Base-by-base conservation (phyloP, 2,888 invertebrate genomes). In the Calameuta filiformis region DNA sequence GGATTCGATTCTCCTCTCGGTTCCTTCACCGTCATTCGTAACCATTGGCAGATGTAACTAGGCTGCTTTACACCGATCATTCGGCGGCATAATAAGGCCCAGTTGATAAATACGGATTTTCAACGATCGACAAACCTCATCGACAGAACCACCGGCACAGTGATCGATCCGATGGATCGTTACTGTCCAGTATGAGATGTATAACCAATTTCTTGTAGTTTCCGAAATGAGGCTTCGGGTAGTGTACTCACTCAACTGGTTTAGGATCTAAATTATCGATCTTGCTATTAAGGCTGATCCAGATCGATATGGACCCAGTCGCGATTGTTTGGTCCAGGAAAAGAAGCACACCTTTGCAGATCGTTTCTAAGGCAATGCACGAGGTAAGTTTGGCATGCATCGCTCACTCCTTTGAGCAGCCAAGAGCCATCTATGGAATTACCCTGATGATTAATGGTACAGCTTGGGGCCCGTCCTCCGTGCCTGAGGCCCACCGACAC, bases 401-500 rank as follows among this genome's bases (percentile, higher is more conserved):
- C 88, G 86, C 89, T 89, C 89, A 88, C 87, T 89, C 88, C 89
- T 90, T 80, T 79, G 83, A 86, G 86, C 87, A 87, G 87, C 86
- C 87, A 85, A 87, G 86, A 89, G 87, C 90, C 91, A 90, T 91
- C 90, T 91, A 89, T 87, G 91, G 90, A 91, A 91, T 91, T 90
- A 88, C 85, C 89, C 87, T 85, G 89, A 91, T 91, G 90, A 91
- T 91, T 91, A 90, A 91, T 91, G 91, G 88, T 85, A 86, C 81
- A 85, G 82, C 81, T 83, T 37, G 74, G 37, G 83, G 84, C 79
- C 73, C 71, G 71, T 34, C 34, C 71, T 34, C 34, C 71, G 12
- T 71, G 71, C 71, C 71, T 12, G 71, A 71, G 71, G 71, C 56
- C 56, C 23, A 56, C 56, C 56, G 56, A 56, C 56, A 71, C 71